Base-by-base conservation (phyloP, 2,113 vertebrate species). In the Gallinago paraguaiae region DNA sequence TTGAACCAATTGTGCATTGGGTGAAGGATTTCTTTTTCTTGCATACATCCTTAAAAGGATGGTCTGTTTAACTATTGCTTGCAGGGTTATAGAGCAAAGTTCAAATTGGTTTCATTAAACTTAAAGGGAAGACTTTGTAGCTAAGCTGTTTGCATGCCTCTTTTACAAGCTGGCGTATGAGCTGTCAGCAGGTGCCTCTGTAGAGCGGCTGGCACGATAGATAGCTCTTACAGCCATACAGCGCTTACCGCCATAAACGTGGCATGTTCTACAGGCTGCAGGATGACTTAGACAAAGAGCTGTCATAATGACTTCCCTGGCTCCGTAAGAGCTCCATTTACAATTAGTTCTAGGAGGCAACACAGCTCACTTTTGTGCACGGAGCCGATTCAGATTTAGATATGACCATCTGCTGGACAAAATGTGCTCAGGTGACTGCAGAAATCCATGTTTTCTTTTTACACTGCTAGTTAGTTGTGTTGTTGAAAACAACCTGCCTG, bases 171-270 rank as follows among this genome's bases (percentile, higher is more conserved):
- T 97, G 94, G 96, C 92, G 94, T 86, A 95, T 37, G 94, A 93
- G 95, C 96, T 96, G 90, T 96, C 84, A 96, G 94, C 96, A 98
- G 96, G 96, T 98, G 95, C 90, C 92, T 96, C 79, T 92, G 95
- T 82, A 93, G 82, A 96, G 88, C 4, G 10, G 95, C 95, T 92
- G 96, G 93, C 90, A 84, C 95, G 96, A 97, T 95, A 91, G 91
- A 95, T 51, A 96, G 71, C 90, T 94, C 96, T 37, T 86, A 84
- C 76, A 96, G 94, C 83, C 91, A 60, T 69, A 82, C 92, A 96
- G 91, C n/a, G 65, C 83, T 95, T 90, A 92, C 95, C 31, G 1
- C 69, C 91, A 95, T 97, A 97, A 98, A 97, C 94, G 82, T 46
- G 51, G 90, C 80, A 75, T 80, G 90, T 95, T 97, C 96, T 96